Evolutionary conservation across 2,888 invertebrate genomes (phyloP).

Genomic region (Dinocampus coccinellae): DNA sequence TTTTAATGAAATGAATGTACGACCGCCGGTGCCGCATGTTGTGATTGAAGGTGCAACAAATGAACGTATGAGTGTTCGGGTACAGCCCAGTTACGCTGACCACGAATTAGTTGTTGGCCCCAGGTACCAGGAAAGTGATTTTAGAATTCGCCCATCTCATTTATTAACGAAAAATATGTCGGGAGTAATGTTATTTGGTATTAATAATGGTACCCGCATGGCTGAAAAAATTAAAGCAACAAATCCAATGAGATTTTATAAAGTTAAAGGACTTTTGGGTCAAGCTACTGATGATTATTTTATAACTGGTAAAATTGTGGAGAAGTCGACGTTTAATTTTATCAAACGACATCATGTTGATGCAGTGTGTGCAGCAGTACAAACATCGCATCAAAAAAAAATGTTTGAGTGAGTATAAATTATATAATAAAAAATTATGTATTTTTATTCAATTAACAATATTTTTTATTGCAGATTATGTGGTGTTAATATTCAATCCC

Average conservation of each 20-base stretch:
- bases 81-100: slow-evolving; percentile 80
- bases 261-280: slow-evolving; percentile 82
- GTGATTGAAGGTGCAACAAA: slow-evolving; percentile 77
- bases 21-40: slow-evolving; percentile 74
- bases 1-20: slow-evolving; percentile 77
- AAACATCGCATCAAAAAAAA: slow-evolving; percentile 87
- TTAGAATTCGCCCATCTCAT: slow-evolving; percentile 75
- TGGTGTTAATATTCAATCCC: slow-evolving; percentile 87
- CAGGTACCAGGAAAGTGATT: slow-evolving; percentile 78
- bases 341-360: slow-evolving; percentile 80
- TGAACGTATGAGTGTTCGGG: slow-evolving; percentile 72
- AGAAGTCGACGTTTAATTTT: slow-evolving; percentile 79
- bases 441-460: slow-evolving; percentile 29
- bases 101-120: slow-evolving; percentile 82
- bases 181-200: slow-evolving; percentile 83
- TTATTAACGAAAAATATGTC: slow-evolving; percentile 77
- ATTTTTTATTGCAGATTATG: slow-evolving; percentile 71
- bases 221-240: slow-evolving; percentile 74
- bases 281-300: slow-evolving; percentile 81
- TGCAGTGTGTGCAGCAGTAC: slow-evolving; percentile 81
- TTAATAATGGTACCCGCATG: slow-evolving; percentile 76
- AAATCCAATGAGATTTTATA: slow-evolving; percentile 78
- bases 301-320: slow-evolving; percentile 79
- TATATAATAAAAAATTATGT: slow-evolving; percentile 2
- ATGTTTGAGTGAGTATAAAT: slow-evolving; percentile 81